These are phyloP conservation scores for Sparus aurata DNA, from an alignment of 2,797 vertebrate species.

Conservation along the genomic window DNA sequence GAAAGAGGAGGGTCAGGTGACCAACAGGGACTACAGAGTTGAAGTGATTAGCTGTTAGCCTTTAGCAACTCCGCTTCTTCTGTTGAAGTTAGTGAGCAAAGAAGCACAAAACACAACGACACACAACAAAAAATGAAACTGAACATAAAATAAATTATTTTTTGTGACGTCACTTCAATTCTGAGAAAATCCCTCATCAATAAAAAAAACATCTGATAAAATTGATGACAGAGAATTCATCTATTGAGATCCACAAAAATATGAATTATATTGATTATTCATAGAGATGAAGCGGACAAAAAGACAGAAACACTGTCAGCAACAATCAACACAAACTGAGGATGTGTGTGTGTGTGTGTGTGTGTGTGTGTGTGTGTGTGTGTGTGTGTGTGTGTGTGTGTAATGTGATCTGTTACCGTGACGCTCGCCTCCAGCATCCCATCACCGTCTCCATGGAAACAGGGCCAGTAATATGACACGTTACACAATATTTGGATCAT, in stretches of 20 bases:
- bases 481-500: slow-evolving; percentile 14
- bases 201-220: neutral
- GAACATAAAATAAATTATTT: too few species aligned
- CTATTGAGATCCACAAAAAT: too few species aligned
- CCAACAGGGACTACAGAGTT: too few species aligned
- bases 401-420: slow-evolving; percentile 3
- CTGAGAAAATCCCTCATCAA: too few species aligned
- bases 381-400: neutral
- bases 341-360: neutral
- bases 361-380: neutral
- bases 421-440: slow-evolving; percentile 9
- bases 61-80: neutral
- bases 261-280: too few species aligned
- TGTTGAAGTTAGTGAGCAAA: too few species aligned
- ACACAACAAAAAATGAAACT: too few species aligned
- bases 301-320: neutral
- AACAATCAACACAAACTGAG: neutral
- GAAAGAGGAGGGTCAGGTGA: too few species aligned
- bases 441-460: slow-evolving; percentile 38
- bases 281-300: neutral
- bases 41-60: too few species aligned
- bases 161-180: too few species aligned
- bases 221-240: neutral
- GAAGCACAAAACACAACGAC: too few species aligned
- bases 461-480: slow-evolving; percentile 14